phyloP scores from a whole-genome alignment of 2,113 vertebrate species.

The Oreochromis tanganicae region DNA sequence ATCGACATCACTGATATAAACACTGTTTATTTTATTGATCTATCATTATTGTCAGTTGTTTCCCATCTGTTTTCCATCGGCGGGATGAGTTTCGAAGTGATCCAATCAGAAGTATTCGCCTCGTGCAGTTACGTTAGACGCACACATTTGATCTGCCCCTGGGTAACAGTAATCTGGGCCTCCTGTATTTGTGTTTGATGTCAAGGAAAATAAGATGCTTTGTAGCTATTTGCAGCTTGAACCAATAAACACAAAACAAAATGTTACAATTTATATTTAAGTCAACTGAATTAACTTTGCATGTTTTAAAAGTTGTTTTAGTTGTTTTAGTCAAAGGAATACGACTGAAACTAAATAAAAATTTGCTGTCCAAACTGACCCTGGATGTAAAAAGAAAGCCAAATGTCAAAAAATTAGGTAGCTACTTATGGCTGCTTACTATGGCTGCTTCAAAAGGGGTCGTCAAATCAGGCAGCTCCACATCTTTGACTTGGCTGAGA shows the following conservation, averaged over 20 bases:
- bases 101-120: not conserved
- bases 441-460: not conserved
- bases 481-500: not conserved
- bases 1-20: not conserved
- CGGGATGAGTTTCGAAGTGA: not conserved
- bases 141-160: not conserved
- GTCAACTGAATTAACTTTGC: not conserved
- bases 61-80: not conserved
- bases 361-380: not conserved
- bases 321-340: not conserved
- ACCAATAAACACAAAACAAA: not conserved
- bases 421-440: not conserved
- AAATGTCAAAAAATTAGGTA: not conserved
- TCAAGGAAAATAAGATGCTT: not conserved
- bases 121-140: not conserved
- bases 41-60: not conserved
- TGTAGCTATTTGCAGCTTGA: not conserved
- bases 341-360: not conserved
- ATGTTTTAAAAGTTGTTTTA: too few relatives aligned
- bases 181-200: not conserved
- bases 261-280: not conserved
- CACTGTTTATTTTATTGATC: not conserved
- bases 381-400: not conserved
- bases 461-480: not conserved
- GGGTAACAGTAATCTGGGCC: not conserved